Conservation (phyloP, 2,113 vertebrate genomes). For the Dromaius novaehollandiae region DNA sequence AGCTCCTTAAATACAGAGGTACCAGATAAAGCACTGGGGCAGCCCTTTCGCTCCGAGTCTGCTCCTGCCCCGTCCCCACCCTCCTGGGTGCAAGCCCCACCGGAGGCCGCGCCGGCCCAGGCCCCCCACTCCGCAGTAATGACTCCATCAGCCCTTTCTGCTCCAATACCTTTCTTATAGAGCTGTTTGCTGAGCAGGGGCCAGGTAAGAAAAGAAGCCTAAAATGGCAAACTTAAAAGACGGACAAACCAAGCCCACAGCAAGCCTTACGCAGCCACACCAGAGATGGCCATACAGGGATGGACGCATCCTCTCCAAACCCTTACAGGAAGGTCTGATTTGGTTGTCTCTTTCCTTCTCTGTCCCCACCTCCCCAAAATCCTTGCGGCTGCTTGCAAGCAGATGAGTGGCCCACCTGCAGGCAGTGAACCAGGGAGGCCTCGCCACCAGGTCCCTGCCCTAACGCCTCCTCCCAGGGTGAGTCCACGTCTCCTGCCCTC, state of each 20-base stretch:
- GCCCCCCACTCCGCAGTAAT: neutral
- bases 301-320: neutral
- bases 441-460: neutral
- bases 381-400: neutral
- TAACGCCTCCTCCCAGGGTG: neutral
- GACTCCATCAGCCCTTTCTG: neutral
- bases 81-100: rapidly evolving
- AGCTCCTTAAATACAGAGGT: neutral
- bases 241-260: neutral
- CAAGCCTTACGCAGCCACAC: neutral
- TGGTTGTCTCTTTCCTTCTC: neutral
- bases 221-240: neutral
- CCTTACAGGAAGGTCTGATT: rapidly evolving
- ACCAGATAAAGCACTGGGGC: rapidly evolving
- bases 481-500: neutral
- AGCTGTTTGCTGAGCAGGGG: neutral
- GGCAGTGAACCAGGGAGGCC: conserved; percentile 9
- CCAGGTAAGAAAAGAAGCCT: neutral
- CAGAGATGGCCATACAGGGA: neutral
- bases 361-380: neutral
- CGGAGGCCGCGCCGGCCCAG: too few species aligned
- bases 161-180: neutral
- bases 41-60: neutral
- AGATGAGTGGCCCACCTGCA: neutral
- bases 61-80: neutral